Base-by-base conservation (phyloP, 2,113 vertebrate species). In the Pluvianellus socialis region DNA sequence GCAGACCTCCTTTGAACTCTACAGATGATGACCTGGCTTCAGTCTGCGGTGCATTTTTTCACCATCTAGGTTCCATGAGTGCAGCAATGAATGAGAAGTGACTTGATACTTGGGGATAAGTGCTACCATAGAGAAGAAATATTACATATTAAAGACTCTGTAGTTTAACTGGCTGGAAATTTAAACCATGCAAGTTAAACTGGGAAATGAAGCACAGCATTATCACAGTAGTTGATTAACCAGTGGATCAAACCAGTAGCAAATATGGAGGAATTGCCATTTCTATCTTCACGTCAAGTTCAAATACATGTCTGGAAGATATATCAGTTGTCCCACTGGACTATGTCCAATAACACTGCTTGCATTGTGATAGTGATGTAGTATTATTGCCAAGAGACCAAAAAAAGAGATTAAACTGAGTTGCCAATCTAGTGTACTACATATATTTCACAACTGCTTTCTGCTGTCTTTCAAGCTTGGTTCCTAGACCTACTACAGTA, bases 161-260 rank as follows among this genome's bases (percentile, higher is more conserved):
- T 62, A 61, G 68, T 90, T 96, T 92, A 86, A 88, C 68, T 58
- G 45, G 58, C 62, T 84, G 86, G 52, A 92, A 93, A 95, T 86
- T 95, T 71, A 89, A 94, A 79, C 59, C 30, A 77, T 83, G 61
- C 47, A 91, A 56, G 56, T 91, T 95, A 70, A 92, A 52, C 3
- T 68, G 44, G 73, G 52, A 93, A 96, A 92, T 61, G 61, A 90
- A 52, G 47, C 52, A 92, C 47, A 63, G 30, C 73, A 42, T 84
- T 80, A 79, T 74, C 22, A 45, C 33, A 88, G 56, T 75, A 73
- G 49, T 47, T 91, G 88, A 86, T 93, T 86, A 93, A 59, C 55
- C 56, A 75, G 47, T 79, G n/a, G 65, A 75, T 81, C 28, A 81
- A 85, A 81, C n/a, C 12, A 84, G 55, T 59, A 86, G 73, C 26